Conservation (phyloP, 2,888 invertebrate genomes). For the Tuberolachnus salignus region DNA sequence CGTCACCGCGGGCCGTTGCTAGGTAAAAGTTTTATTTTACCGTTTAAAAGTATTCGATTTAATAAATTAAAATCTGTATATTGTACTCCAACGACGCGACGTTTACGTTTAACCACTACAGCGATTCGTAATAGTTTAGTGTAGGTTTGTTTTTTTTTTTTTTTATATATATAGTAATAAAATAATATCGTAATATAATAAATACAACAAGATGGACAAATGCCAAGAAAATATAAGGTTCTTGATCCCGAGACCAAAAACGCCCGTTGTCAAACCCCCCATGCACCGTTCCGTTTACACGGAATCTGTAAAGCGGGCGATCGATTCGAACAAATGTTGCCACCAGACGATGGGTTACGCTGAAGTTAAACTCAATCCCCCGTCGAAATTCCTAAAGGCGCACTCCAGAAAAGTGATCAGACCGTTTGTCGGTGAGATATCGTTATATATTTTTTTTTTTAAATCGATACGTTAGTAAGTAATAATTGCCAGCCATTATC, state of each 20-base stretch:
- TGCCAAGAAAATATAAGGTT: slow-evolving; percentile 19
- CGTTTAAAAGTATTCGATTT: too few species aligned
- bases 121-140: too few species aligned
- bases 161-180: background rate
- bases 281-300: slow-evolving; percentile 67
- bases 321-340: slow-evolving; percentile 55
- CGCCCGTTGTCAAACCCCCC: slow-evolving; percentile 61
- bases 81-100: too few species aligned
- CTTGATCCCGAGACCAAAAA: slow-evolving; percentile 14
- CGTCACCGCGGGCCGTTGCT: background rate
- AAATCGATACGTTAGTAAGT: too few species aligned
- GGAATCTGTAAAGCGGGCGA: slow-evolving; percentile 59
- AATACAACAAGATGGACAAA: background rate
- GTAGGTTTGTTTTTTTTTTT: too few species aligned
- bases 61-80: too few species aligned
- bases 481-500: too few species aligned
- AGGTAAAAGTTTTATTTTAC: background rate
- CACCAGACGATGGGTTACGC: slow-evolving; percentile 73
- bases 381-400: slow-evolving; percentile 71
- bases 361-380: slow-evolving; percentile 68
- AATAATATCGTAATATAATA: too few species aligned
- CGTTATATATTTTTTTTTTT: too few species aligned
- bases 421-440: slow-evolving; percentile 3
- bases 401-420: slow-evolving; percentile 16
- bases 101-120: too few species aligned